Percentiles rank a stretch among this genome's conserved stretches.
Evolutionary conservation across 2,113 vertebrate genomes (phyloP).

Genomic region (Atherinomorus stipes): DNA sequence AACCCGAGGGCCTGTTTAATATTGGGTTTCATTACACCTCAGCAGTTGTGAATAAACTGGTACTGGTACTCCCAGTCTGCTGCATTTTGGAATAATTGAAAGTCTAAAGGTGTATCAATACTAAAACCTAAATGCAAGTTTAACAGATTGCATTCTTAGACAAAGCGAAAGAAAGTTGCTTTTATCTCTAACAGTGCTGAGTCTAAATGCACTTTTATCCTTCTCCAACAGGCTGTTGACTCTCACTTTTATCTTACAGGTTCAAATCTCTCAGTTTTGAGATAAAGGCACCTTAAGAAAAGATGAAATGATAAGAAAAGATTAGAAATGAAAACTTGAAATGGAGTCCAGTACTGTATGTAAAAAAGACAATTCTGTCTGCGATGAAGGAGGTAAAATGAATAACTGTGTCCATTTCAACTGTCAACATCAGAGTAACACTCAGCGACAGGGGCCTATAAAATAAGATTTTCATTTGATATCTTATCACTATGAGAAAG

Average conservation of each 20-base stretch:
- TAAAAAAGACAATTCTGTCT: neutral
- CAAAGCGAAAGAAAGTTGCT: neutral
- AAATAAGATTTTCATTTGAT: constrained; percentile 7
- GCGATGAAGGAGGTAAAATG: neutral
- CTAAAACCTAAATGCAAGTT: neutral
- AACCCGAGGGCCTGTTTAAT: no score
- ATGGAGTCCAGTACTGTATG: neutral
- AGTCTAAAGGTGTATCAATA: neutral
- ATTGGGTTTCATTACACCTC: no score
- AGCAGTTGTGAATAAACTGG: neutral
- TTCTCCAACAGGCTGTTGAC: neutral
- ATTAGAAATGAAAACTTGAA: neutral
- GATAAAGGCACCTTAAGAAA: neutral
- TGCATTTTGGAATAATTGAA: neutral
- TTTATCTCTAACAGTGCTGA: neutral
- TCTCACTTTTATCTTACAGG: neutral
- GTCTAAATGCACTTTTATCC: neutral
- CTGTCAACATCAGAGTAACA: constrained; percentile 3
- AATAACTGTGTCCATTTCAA: neutral
- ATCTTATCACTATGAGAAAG: constrained; percentile 10
- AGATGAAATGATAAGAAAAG: neutral
- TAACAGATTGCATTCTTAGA: no score
- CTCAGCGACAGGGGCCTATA: neutral
- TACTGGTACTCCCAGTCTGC: neutral
- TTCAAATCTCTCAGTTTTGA: neutral